Evolutionary conservation across 2,113 vertebrate species (phyloP).

Genomic region (Amphiprion percula): DNA sequence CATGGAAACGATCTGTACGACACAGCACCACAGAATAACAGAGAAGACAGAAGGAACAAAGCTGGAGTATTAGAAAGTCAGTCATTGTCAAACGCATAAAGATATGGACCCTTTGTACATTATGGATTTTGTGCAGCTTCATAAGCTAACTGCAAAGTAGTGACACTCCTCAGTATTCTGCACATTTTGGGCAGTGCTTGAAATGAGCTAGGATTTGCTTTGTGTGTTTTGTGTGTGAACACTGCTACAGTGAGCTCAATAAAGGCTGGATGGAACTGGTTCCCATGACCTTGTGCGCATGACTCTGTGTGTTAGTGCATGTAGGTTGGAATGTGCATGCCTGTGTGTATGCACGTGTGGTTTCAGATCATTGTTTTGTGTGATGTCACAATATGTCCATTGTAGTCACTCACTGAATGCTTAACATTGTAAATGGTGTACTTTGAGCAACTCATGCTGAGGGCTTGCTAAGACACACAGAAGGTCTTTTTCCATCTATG

Average conservation of each 20-base stretch:
- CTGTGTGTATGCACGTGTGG: neutral
- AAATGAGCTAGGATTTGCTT: neutral
- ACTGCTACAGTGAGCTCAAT: slow-evolving; percentile 1
- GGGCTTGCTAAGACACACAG: neutral
- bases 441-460: neutral
- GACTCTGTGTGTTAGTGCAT: neutral
- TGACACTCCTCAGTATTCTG: neutral
- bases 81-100: too few species aligned
- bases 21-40: too few species aligned
- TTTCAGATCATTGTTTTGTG: slow-evolving; percentile 32
- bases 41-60: too few species aligned
- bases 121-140: too few species aligned
- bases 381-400: slow-evolving; percentile 24
- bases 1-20: too few species aligned
- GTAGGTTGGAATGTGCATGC: neutral
- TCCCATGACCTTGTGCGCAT: slow-evolving; percentile 34
- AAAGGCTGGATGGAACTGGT: slow-evolving; percentile 38
- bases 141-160: neutral
- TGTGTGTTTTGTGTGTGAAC: slow-evolving; percentile 37
- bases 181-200: neutral
- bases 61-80: too few species aligned
- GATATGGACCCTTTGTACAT: too few species aligned
- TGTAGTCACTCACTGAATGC: slow-evolving; percentile 10
- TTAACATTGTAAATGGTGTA: neutral
- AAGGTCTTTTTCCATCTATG: too few species aligned